Conservation (phyloP, 2,797 vertebrate genomes). For the Psittacula derbiana region DNA sequence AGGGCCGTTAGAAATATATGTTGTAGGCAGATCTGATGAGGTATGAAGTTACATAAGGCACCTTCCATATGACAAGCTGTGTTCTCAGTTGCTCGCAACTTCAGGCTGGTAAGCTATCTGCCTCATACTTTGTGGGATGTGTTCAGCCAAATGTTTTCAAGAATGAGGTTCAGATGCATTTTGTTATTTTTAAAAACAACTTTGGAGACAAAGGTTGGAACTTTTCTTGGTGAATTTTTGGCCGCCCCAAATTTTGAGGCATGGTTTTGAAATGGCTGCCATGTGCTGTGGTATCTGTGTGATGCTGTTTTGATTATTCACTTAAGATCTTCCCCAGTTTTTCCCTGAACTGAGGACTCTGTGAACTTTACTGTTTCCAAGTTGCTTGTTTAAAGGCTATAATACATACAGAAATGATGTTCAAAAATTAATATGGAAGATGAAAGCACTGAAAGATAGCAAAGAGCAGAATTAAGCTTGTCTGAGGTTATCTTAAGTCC, state of each 20-base stretch:
- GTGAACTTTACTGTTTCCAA: neutral
- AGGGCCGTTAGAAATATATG: neutral
- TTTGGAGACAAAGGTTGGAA: neutral
- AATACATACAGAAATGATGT: neutral
- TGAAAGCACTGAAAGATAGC: neutral
- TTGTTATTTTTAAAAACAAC: neutral
- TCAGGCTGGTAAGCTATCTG: neutral
- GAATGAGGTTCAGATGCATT: neutral
- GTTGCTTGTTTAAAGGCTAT: neutral
- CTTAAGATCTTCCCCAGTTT: neutral
- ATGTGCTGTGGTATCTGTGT: neutral
- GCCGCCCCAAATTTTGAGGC: neutral
- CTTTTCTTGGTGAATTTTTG: neutral
- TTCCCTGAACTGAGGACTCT: neutral
- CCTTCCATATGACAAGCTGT: constrained; percentile 31
- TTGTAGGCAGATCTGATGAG: constrained; percentile 49
- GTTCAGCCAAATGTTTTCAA: neutral
- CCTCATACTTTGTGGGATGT: constrained; percentile 12
- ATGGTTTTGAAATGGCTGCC: neutral
- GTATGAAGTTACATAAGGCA: constrained; percentile 36
- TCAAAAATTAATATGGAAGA: neutral
- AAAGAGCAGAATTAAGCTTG: neutral
- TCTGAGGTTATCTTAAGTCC: neutral
- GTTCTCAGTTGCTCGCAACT: neutral
- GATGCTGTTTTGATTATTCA: neutral